Conservation (phyloP, 2,113 vertebrate genomes). For the Trogon melanurus region DNA sequence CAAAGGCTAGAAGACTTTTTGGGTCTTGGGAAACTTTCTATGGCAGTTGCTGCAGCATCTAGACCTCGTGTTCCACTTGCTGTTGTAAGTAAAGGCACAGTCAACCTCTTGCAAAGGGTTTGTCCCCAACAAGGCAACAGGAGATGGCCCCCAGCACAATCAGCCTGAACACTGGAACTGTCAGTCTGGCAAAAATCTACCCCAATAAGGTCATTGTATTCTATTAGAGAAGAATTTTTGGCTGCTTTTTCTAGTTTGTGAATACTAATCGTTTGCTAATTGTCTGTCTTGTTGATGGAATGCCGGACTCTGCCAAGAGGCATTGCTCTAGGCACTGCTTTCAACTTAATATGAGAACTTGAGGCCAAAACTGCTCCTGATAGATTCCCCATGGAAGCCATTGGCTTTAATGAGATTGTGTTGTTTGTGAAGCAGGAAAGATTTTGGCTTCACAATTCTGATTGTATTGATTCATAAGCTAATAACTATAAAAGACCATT, state of each 20-base stretch:
- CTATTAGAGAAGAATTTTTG: constrained; percentile 32
- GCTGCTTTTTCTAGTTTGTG: background rate
- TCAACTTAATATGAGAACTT: constrained; percentile 10
- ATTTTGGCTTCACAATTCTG: background rate
- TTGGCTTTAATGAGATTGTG: background rate
- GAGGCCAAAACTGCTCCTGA: constrained; percentile 5
- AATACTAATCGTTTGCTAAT: constrained; percentile 53
- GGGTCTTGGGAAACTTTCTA: background rate
- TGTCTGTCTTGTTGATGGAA: constrained; percentile 18
- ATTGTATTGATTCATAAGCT: constrained; percentile 30
- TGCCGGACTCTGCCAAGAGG: constrained; percentile 34
- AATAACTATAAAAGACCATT: background rate
- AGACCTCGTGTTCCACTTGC: background rate
- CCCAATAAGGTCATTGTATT: background rate
- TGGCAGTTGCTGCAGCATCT: background rate
- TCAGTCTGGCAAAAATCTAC: background rate
- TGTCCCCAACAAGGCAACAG: background rate
- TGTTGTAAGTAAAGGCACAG: background rate
- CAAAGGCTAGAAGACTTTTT: background rate
- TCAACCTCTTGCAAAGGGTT: background rate
- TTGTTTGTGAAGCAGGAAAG: background rate
- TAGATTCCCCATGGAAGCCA: constrained; percentile 17
- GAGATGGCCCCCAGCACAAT: background rate
- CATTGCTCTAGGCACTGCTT: constrained; percentile 10
- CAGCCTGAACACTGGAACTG: background rate